A percentile compares a stretch with the other conserved stretches of the same genome.
Evolutionary conservation across 2,888 invertebrate species (phyloP).

Genomic region (Synergus japonicus): DNA sequence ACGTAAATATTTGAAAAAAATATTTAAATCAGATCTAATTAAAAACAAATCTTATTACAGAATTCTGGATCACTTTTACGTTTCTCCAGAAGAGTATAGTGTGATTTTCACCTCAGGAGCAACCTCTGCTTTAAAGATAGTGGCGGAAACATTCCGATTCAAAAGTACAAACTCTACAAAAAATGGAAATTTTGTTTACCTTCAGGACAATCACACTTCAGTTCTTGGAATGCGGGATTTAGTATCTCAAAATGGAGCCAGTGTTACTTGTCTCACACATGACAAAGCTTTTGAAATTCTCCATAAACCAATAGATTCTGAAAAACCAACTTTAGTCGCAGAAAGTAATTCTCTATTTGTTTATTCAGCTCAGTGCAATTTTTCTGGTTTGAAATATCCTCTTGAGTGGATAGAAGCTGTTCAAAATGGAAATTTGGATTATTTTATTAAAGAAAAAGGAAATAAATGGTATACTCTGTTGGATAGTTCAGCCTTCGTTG

Average conservation of each 20-base stretch:
- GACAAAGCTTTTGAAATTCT: constrained; percentile 79
- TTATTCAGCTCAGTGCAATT: constrained; percentile 96
- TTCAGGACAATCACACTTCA: constrained; percentile 96
- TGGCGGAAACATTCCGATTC: constrained; percentile 90
- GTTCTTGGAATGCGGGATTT: constrained; percentile 94
- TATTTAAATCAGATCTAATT: not conserved
- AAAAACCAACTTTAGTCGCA: constrained; percentile 23
- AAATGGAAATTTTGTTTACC: constrained; percentile 86
- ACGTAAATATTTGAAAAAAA: not conserved
- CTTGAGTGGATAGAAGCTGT: constrained; percentile 84
- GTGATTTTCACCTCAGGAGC: constrained; percentile 97
- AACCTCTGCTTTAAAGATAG: constrained; percentile 90
- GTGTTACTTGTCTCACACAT: constrained; percentile 81
- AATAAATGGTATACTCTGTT: constrained; percentile 86
- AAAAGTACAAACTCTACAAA: constrained; percentile 13
- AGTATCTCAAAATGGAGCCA: constrained; percentile 80
- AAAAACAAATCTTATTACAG: constrained; percentile 76
- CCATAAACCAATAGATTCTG: constrained; percentile 65
- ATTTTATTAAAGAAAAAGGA: constrained; percentile 75
- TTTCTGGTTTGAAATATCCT: constrained; percentile 94
- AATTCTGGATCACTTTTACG: constrained; percentile 91
- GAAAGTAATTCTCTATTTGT: constrained; percentile 83
- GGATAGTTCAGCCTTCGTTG: constrained; percentile 91
- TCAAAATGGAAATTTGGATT: constrained; percentile 81
- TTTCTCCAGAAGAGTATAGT: constrained; percentile 87